Evolutionary conservation across 2,888 invertebrate genomes (phyloP).

Genomic region (Drosophila lutescens): DNA sequence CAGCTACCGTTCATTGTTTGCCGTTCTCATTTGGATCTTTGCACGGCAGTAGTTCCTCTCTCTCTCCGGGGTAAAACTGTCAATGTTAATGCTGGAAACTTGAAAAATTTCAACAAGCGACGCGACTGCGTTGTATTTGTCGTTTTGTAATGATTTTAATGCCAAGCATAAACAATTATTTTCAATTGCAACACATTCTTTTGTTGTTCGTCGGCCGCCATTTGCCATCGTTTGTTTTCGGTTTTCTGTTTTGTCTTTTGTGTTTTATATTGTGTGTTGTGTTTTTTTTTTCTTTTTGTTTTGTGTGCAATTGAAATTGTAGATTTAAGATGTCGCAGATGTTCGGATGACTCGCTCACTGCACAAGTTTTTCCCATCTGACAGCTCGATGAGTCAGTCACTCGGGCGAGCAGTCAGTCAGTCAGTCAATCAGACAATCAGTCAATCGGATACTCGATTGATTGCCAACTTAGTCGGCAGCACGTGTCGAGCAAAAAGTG

Average conservation of each 20-base stretch:
- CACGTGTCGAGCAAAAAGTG: conserved; percentile 19
- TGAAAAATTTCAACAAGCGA: conserved; percentile 56
- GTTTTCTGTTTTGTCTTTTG: conserved; percentile 15
- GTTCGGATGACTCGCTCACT: conserved; percentile 45
- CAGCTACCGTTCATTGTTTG: conserved; percentile 55
- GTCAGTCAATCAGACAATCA: conserved; percentile 26
- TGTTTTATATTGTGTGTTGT: conserved; percentile 26
- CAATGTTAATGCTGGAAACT: conserved; percentile 75
- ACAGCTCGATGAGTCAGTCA: conserved; percentile 41
- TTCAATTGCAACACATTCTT: conserved; percentile 75
- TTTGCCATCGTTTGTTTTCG: conserved; percentile 39
- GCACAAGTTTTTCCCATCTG: conserved; percentile 16
- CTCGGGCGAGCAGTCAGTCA: conserved; percentile 48
- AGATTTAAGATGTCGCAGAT: conserved; percentile 63
- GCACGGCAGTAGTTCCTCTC: conserved; percentile 71
- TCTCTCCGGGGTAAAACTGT: conserved; percentile 59
- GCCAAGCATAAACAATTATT: conserved; percentile 78
- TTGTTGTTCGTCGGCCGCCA: conserved; percentile 71
- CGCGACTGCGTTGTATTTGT: conserved; percentile 49
- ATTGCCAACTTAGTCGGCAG: conserved; percentile 17
- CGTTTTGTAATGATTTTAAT: conserved; percentile 76
- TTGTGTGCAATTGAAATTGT: conserved; percentile 64
- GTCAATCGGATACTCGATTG: conserved; percentile 44
- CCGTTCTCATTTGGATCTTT: conserved; percentile 64
- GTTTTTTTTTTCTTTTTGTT: neutral